These are phyloP conservation scores for Cryptocheilus praepositus DNA, from an alignment of 2,888 invertebrate genomes.

Conservation along the genomic window DNA sequence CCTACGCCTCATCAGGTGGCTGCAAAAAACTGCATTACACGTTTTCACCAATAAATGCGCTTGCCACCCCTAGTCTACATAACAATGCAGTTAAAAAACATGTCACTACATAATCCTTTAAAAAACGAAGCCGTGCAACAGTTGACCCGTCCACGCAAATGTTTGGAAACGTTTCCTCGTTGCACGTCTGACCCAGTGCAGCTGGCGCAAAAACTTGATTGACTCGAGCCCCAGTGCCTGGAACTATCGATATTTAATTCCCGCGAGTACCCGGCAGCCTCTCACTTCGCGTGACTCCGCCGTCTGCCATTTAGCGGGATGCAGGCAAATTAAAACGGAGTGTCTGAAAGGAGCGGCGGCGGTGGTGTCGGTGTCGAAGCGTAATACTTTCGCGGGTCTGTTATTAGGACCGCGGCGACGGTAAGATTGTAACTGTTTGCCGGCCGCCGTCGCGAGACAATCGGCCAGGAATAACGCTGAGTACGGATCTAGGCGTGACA, in stretches of 20 bases:
- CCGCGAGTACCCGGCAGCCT: slow-evolving; percentile 1
- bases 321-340: slow-evolving; percentile 13
- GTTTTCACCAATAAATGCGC: too few relatives aligned
- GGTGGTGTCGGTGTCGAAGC: slow-evolving; percentile 11
- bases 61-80: too few relatives aligned
- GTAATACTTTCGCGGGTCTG: slow-evolving; percentile 15
- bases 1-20: too few relatives aligned
- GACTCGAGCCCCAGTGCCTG: too few relatives aligned
- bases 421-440: slow-evolving; percentile 3
- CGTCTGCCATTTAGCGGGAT: slow-evolving; percentile 19
- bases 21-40: too few relatives aligned
- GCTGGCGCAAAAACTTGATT: too few relatives aligned
- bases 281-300: slow-evolving; percentile 26
- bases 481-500: slow-evolving; percentile 5
- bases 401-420: slow-evolving; percentile 23
- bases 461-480: neutral
- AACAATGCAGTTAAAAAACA: too few relatives aligned
- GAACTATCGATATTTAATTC: neutral
- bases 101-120: too few relatives aligned
- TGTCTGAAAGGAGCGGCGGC: slow-evolving; percentile 8
- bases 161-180: too few relatives aligned
- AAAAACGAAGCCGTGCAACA: too few relatives aligned
- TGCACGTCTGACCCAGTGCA: too few relatives aligned
- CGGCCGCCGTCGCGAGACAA: neutral
- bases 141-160: too few relatives aligned